Percentiles rank a stretch among this genome's conserved stretches.
These are phyloP conservation scores for Agonopterix subpropinquella DNA, from an alignment of 2,888 invertebrate genomes.

Conservation along the genomic window DNA sequence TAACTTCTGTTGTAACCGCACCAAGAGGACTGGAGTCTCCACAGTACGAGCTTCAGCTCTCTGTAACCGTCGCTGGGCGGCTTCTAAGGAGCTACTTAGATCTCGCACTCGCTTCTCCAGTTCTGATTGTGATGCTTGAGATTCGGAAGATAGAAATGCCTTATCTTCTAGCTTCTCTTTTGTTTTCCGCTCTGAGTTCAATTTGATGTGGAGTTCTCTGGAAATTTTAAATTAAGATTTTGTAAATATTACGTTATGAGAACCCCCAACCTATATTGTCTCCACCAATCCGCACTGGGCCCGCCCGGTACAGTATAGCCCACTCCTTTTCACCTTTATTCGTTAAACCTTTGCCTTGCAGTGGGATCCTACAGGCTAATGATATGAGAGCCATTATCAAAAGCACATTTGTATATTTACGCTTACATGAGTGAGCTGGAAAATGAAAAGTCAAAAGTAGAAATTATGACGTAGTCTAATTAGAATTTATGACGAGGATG, in stretches of 20 bases:
- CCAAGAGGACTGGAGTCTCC: conserved; percentile 77
- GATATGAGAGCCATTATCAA: too few relatives aligned
- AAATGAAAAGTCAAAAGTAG: too few relatives aligned
- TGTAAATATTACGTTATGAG: background rate
- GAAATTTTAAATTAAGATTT: conserved; percentile 12
- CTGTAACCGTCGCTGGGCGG: conserved; percentile 77
- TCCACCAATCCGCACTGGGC: too few relatives aligned
- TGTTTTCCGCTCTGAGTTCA: conserved; percentile 82
- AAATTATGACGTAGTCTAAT: too few relatives aligned
- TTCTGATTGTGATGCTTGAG: conserved; percentile 55
- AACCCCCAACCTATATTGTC: too few relatives aligned
- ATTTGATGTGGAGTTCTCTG: conserved; percentile 85
- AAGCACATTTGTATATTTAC: too few relatives aligned
- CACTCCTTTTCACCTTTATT: too few relatives aligned
- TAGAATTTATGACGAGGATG: too few relatives aligned
- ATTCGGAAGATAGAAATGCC: conserved; percentile 46
- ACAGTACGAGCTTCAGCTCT: conserved; percentile 78
- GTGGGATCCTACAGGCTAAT: too few relatives aligned
- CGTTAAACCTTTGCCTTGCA: too few relatives aligned
- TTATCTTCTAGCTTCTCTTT: conserved; percentile 84
- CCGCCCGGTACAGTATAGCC: too few relatives aligned
- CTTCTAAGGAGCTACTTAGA: conserved; percentile 78
- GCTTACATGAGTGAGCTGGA: too few relatives aligned
- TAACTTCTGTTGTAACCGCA: conserved; percentile 84
- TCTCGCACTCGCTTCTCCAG: conserved; percentile 70